phyloP scores from a whole-genome alignment of 2,888 invertebrate genomes.

The Lomographa bimaculata region DNA sequence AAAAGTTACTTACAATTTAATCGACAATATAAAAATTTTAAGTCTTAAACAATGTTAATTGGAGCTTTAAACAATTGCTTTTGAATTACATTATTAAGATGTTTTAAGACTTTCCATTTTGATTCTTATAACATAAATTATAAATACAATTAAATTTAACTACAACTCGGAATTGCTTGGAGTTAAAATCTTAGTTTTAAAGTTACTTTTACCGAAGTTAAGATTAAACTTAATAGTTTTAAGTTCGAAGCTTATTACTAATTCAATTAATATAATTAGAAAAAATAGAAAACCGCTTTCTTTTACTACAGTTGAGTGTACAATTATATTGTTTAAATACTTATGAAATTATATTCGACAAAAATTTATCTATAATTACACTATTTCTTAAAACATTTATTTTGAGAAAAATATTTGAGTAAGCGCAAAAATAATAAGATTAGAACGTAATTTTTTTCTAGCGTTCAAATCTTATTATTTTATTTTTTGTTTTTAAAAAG shows the following conservation, averaged over 20 bases:
- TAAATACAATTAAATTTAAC: conserved; percentile 4
- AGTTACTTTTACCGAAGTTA: conserved; percentile 28
- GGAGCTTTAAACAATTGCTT: conserved; percentile 19
- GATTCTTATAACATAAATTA: conserved; percentile 2
- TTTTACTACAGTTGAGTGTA: conserved; percentile 4
- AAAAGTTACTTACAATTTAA: conserved; percentile 30
- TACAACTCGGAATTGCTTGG: conserved; percentile 7
- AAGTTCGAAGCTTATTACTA: conserved; percentile 15
- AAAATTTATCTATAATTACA: no score
- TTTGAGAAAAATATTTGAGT: no score
- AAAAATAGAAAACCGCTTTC: conserved; percentile 6
- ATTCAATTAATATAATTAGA: conserved; percentile 2
- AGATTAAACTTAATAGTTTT: conserved; percentile 11
- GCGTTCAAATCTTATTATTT: no score
- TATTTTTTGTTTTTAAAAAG: no score
- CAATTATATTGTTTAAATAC: no score
- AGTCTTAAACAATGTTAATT: conserved; percentile 21
- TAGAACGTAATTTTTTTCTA: no score
- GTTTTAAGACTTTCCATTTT: conserved; percentile 7
- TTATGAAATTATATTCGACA: no score
- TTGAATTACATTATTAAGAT: conserved; percentile 4
- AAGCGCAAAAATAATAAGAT: no score
- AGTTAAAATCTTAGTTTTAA: conserved; percentile 15
- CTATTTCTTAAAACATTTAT: no score
- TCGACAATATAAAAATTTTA: conserved; percentile 15